A percentile compares a stretch with the other conserved stretches of the same genome.
Conservation (phyloP, 2,113 vertebrate genomes). For the Poeciliopsis occidentalis region DNA sequence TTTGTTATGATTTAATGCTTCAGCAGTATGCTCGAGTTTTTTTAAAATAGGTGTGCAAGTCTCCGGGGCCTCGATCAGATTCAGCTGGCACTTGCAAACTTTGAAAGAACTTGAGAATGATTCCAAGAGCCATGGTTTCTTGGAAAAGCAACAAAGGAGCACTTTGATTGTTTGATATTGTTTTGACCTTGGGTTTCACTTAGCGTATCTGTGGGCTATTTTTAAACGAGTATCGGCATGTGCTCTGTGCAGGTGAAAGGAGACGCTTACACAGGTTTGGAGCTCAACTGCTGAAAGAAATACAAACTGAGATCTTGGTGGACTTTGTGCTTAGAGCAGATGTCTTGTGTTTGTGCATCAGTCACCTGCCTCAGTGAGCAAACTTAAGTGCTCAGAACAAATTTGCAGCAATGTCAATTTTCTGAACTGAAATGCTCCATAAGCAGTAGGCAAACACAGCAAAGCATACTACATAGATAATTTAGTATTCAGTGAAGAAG, state of each 20-base stretch:
- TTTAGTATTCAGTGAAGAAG: constrained; percentile 2
- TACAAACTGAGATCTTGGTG: not conserved
- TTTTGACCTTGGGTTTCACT: constrained; percentile 14
- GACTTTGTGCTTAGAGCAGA: constrained; percentile 16
- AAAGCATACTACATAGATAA: not conserved
- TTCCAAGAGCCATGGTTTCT: not conserved
- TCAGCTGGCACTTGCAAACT: not conserved
- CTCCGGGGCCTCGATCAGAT: constrained; percentile 1
- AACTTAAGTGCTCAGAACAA: constrained; percentile 5
- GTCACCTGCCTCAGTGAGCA: not conserved
- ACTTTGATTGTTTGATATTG: not conserved
- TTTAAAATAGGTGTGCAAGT: not conserved
- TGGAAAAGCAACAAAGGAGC: not conserved
- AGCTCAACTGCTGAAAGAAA: constrained; percentile 10
- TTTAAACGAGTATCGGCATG: not conserved
- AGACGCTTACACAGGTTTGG: not conserved
- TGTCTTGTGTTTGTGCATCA: not conserved
- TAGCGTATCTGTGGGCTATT: constrained; percentile 6
- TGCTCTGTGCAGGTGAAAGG: not conserved
- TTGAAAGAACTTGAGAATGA: not conserved
- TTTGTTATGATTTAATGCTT: constrained; percentile 14
- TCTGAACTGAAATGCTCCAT: not conserved
- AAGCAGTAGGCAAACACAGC: not conserved
- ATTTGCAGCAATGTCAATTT: not conserved
- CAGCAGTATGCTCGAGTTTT: not conserved